These are phyloP conservation scores for Hozukius guyotensis DNA, from an alignment of 2,797 vertebrate species.

Conservation along the genomic window DNA sequence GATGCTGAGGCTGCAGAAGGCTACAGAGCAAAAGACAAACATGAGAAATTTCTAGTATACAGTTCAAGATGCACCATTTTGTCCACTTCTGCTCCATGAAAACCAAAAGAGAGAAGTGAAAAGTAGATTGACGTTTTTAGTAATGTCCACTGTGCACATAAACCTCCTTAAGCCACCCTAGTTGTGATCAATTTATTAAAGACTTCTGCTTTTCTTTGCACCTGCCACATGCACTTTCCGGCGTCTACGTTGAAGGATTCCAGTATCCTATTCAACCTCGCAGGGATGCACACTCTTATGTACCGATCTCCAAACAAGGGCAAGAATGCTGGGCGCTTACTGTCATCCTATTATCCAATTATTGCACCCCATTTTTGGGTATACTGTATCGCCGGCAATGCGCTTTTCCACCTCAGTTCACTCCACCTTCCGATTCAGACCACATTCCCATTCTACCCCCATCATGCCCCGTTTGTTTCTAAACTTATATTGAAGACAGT, in stretches of 20 bases:
- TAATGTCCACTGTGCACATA: neutral
- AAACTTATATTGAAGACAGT: slow-evolving; percentile 30
- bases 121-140: neutral
- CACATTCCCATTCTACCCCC: slow-evolving; percentile 25
- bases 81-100: neutral
- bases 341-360: slow-evolving; percentile 60
- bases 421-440: slow-evolving; percentile 36
- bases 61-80: neutral
- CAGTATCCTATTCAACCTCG: neutral
- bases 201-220: neutral
- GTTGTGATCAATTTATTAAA: neutral
- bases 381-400: slow-evolving; percentile 32
- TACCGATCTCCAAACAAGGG: slow-evolving; percentile 69
- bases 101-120: neutral
- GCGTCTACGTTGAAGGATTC: neutral
- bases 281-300: slow-evolving; percentile 37
- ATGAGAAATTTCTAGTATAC: neutral
- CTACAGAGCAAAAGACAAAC: neutral
- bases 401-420: slow-evolving; percentile 69
- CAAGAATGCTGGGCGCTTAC: slow-evolving; percentile 52
- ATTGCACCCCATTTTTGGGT: slow-evolving; percentile 68
- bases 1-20: neutral
- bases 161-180: neutral
- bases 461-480: slow-evolving; percentile 14
- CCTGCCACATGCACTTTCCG: neutral